Base-by-base conservation (phyloP, 1,140 invertebrate species). In the Mamestra configurata region DNA sequence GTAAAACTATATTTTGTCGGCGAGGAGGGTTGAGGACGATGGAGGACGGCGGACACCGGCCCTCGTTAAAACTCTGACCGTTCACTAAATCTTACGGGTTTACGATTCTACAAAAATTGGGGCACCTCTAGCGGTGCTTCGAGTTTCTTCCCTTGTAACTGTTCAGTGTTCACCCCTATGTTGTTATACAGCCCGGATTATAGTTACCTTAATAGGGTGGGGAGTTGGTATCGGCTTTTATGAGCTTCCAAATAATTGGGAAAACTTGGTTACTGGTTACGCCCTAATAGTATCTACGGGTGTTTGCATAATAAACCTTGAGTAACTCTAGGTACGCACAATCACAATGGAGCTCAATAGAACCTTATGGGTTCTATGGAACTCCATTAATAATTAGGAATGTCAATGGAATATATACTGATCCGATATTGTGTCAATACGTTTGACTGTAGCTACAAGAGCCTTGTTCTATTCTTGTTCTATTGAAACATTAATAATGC, bases 81-180 rank as follows among this genome's bases (percentile, higher is more conserved):
- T 90, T 86, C 89, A 86, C 73, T 93, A 91, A 93, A 92, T 93
- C 89, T 93, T 92, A 83, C 77, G 86, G 89, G 86, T 93, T 92
- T 93, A 93, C 88, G 91, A 87, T 89, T 88, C 78, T 84, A 89
- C 87, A 89, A 91, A 91, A 92, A 89, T 90, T 90, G 85, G 86
- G 83, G 71, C 82, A 71, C 31, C 79, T 46, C 79, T 79, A 77
- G 59, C 40, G 71, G 11, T 11, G 57, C 57, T 70, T 66, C n/a
- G 61, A 20, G n/a, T 78, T 68, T 55, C 46, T 57, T 79, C 53
- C 1, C 46, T 64, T 79, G 53, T 61, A 59, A 79, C 37, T 51
- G 37, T 57, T 59, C 64, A 71, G 49, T 35, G 35, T 71, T 61
- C 66, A 70, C 22, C 43, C 72, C 35, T 43, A 10, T 75, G 53